Evolutionary conservation across 2,797 vertebrate species (phyloP).

Genomic region (Spinus pinus): DNA sequence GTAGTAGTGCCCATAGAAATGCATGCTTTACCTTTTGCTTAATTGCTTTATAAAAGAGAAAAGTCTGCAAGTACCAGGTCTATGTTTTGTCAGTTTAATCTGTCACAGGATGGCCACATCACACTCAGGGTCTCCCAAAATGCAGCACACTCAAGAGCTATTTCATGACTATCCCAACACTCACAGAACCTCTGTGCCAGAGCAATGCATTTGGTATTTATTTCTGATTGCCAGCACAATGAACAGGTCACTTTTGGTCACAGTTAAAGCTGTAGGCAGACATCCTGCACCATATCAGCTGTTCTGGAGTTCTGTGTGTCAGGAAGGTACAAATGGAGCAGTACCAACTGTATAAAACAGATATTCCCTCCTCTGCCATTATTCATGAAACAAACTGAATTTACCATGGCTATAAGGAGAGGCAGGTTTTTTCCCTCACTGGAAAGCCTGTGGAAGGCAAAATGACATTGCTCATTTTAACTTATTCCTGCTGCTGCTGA

Average conservation of each 20-base stretch:
- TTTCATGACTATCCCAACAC: neutral
- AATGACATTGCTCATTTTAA: neutral
- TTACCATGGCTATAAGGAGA: neutral
- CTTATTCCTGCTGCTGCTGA: neutral
- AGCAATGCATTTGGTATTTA: neutral
- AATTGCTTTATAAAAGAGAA: neutral
- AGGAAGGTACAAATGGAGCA: neutral
- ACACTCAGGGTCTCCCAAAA: neutral
- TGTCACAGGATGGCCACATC: neutral
- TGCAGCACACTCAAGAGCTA: rapidly evolving
- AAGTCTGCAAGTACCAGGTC: neutral
- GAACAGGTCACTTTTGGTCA: neutral
- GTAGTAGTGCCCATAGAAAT: neutral
- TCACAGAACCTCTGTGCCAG: neutral
- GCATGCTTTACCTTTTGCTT: neutral
- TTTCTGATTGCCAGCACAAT: neutral
- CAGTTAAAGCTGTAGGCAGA: neutral
- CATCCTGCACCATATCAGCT: neutral
- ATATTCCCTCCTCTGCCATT: neutral
- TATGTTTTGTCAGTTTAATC: neutral
- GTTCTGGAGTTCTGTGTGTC: neutral
- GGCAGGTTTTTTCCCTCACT: neutral
- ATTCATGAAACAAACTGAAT: neutral
- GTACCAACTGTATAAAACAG: neutral
- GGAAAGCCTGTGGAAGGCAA: neutral